Conservation (phyloP, 2,113 vertebrate genomes). For the Pardalotus punctatus region DNA sequence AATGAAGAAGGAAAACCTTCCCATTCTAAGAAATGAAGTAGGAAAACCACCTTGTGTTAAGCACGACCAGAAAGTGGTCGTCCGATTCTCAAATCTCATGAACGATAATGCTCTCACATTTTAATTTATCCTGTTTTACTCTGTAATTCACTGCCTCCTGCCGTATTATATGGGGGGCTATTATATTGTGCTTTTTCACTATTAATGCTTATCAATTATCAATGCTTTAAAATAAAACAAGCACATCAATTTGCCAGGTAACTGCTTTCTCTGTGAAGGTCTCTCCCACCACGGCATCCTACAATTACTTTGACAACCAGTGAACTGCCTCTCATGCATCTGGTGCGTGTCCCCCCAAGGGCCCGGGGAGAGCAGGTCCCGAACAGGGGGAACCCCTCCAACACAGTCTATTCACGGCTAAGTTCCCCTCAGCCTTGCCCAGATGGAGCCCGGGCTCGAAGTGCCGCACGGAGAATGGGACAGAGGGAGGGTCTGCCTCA, state of each 20-base stretch:
- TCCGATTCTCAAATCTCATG: background rate
- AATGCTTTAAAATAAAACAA: background rate
- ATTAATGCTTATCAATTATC: background rate
- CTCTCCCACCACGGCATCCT: background rate
- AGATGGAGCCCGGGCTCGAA: rapidly evolving
- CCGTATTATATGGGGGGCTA: background rate
- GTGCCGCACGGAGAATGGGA: rapidly evolving
- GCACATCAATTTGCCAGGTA: background rate
- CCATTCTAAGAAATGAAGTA: background rate
- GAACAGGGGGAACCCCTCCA: rapidly evolving
- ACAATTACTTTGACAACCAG: too few relatives aligned
- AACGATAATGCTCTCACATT: rapidly evolving
- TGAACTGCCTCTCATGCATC: rapidly evolving
- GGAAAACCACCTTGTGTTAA: background rate
- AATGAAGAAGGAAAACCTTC: background rate
- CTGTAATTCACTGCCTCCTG: background rate
- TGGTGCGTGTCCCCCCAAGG: background rate
- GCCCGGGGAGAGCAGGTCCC: background rate
- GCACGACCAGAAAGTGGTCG: rapidly evolving
- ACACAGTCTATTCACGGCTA: rapidly evolving
- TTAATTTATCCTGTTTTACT: background rate
- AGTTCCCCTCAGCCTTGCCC: rapidly evolving
- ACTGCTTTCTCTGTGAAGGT: rapidly evolving
- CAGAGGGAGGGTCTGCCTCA: background rate
- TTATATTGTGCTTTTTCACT: too few relatives aligned